phyloP scores from a whole-genome alignment of 2,113 vertebrate genomes.

The Calypte anna region DNA sequence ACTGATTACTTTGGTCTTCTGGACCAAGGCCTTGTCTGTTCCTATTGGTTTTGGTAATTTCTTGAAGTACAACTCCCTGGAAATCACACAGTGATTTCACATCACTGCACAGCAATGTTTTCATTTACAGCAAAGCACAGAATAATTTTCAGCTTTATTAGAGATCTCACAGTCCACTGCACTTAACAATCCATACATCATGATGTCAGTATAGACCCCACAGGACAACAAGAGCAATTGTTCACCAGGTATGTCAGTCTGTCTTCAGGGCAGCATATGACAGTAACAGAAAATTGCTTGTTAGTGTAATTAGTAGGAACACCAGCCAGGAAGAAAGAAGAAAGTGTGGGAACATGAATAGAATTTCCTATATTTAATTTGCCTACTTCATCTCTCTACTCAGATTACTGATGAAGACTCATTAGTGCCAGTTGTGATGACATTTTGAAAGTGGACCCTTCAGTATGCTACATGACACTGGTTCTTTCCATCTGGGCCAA shows the following conservation, averaged over 20 bases:
- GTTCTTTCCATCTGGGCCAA: background rate
- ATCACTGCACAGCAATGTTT: background rate
- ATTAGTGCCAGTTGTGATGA: background rate
- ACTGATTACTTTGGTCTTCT: background rate
- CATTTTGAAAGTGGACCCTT: background rate
- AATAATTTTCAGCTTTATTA: background rate
- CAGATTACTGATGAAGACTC: background rate
- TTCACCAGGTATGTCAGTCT: background rate
- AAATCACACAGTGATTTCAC: background rate
- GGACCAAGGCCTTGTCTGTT: background rate
- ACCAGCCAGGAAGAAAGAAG: background rate
- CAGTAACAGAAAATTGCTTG: background rate
- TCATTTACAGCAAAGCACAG: background rate
- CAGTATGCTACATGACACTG: background rate
- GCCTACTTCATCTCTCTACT: background rate
- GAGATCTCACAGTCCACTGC: background rate
- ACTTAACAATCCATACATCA: background rate
- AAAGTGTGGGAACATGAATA: background rate
- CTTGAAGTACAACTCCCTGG: background rate
- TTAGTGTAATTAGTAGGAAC: background rate
- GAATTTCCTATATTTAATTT: background rate
- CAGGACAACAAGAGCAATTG: background rate
- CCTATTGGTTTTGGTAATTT: background rate
- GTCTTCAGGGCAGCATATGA: background rate
- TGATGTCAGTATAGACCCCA: background rate